phyloP scores from a whole-genome alignment of 2,113 vertebrate species.

The Gymnorhina tibicen region DNA sequence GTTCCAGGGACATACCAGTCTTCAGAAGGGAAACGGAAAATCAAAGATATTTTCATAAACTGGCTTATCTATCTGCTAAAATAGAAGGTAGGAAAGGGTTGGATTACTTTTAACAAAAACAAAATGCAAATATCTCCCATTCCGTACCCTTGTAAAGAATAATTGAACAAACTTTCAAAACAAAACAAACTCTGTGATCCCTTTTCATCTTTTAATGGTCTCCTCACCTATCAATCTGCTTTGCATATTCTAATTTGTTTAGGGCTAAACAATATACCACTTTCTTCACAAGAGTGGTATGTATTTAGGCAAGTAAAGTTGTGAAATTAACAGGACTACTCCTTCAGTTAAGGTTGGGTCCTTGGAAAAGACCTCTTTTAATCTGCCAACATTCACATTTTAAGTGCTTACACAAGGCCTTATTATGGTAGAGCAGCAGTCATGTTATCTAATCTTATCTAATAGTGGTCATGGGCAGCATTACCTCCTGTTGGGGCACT shows the following conservation, averaged over 20 bases:
- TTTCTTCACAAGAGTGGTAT: background rate
- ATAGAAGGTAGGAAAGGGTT: background rate
- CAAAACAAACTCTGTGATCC: background rate
- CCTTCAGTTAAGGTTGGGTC: background rate
- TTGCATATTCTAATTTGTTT: background rate
- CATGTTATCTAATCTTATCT: background rate
- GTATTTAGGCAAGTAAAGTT: background rate
- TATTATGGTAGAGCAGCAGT: background rate
- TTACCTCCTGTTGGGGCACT: background rate
- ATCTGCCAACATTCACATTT: background rate
- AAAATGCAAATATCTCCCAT: background rate
- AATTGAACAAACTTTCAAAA: background rate
- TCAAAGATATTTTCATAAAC: background rate
- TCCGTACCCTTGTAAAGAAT: background rate
- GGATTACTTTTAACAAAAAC: background rate
- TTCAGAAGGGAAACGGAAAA: background rate
- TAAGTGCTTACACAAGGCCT: background rate
- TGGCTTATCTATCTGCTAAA: background rate
- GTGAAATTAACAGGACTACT: background rate
- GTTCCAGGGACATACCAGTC: fast-evolving
- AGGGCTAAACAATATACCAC: background rate
- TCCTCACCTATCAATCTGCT: background rate
- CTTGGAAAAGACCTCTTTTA: background rate
- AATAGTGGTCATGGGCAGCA: background rate
- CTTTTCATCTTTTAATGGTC: background rate